Evolutionary conservation across 2,888 invertebrate species (phyloP), one percentile per base, ranked within the genome.

Genomic region (Fabriciana adippe): DNA sequence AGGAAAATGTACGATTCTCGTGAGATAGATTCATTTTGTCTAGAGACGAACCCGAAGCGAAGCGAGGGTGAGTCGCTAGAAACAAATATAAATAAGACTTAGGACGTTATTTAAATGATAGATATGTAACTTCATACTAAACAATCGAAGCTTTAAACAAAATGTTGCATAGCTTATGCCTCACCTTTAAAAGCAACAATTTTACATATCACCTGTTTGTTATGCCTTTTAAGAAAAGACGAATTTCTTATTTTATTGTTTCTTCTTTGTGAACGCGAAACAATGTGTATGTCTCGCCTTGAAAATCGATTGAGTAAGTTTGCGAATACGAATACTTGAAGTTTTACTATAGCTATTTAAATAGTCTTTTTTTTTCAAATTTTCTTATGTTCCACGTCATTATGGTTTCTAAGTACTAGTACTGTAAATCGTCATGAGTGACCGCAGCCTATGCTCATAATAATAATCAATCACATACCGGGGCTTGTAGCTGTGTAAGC

Each of bases 221-320:
- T 50, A 18, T 18, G 54, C 41, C 64, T 16, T 60, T 55, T 57
- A 60, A 68, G 41, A 68, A 53, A 60, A 68, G 54, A 60, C 26
- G 55, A 60, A 64, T 64, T 64, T 55, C 59, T 55, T 14, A 68
- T 64, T 64, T 55, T 60, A 55, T 63, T 53, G 67, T 57, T 55
- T 45, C 62, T 67, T 62, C 63, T 66, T 63, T 63, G 59, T 62
- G 59, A 62, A 66, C 54, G 62, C 11, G 57, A 55, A 66, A 61
- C 57, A 63, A 54, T 66, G 64, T 66, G 73, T 75, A 79, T 77
- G 79, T 79, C 76, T 81, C 74, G 81, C 85, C 83, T 84, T 81
- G 81, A 82, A 79, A 78, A 77, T 78, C 72, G 75, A 79, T 86
- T 85, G 78, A 80, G 83, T 81, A 80, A 85, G 81, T 75, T 74